Evolutionary conservation across 1,140 invertebrate species (phyloP), one percentile per base, ranked within the genome.

Genomic region (Megalonaias nervosa): DNA sequence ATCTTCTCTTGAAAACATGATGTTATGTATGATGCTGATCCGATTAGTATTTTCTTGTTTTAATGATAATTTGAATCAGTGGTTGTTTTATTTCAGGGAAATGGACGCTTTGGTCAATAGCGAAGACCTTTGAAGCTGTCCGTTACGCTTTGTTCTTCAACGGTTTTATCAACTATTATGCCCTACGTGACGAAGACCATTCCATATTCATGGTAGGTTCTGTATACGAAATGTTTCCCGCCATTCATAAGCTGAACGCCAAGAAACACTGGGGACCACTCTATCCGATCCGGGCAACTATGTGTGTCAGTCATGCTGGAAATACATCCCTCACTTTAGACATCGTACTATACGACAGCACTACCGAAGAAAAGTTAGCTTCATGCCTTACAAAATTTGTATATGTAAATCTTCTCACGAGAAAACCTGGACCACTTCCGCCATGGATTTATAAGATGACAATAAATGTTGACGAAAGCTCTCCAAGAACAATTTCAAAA

Each of bases 111-210:
- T 70, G 74, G 74, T 76, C 67, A 11, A 26, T 76, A 19, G 74
- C 31, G 26, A 76, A 76, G 57, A 38, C 70, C n/a, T 62, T 76
- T 69, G 74, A 76, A 56, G 48, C 58, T 60, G 55, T 70, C 11
- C 19, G 74, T 57, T 69, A 16, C 12, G 23, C 17, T n/a, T 26
- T 12, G 4, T 31, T 76, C 21, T 15, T 6, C n/a, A 12, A 61
- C 13, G 72, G 72, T 11, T 74, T 74, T 16, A 31, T 60, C 16
- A 12, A 71, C 61, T 71, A 26, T 38, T 9, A 11, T 15, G 23
- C 38, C 14, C 15, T 69, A 17, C 16, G n/a, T 12, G 11, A 31
- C 23, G 31, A 23, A 31, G 6, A 15, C n/a, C 59, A 71, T 16
- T 13, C 12, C 31, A 16, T 21, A 38, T 74, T 74, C 23, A 56